Evolutionary conservation across 1,140 invertebrate genomes (phyloP).

Genomic region (Drosophila sucinea): DNA sequence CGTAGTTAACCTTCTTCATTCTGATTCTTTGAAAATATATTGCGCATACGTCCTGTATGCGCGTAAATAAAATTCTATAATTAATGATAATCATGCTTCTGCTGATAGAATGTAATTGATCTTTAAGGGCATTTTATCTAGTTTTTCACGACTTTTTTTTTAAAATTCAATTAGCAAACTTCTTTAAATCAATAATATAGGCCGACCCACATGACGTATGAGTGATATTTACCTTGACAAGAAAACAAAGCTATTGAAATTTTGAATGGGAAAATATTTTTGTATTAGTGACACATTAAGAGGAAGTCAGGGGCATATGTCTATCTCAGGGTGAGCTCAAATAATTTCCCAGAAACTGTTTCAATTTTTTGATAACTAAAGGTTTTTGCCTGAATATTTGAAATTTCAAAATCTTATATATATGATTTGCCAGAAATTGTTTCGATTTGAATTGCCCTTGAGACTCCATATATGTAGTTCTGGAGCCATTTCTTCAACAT

Average conservation of each 20-base stretch:
- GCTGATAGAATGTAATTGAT: conserved; percentile 44
- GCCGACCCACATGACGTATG: conserved; percentile 30
- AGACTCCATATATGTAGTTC: background rate
- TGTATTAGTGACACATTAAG: conserved; percentile 1
- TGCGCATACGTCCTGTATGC: conserved; percentile 41
- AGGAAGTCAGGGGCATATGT: conserved; percentile 3
- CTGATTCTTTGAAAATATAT: conserved; percentile 16
- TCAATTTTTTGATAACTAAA: no score
- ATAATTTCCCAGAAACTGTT: no score
- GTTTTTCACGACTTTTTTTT: conserved; percentile 14
- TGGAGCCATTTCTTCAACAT: no score
- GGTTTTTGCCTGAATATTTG: background rate
- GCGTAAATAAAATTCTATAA: conserved; percentile 1
- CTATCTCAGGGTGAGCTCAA: background rate
- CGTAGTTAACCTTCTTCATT: conserved; percentile 10
- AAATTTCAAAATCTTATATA: background rate
- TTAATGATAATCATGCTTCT: conserved; percentile 40
- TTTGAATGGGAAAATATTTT: conserved; percentile 1
- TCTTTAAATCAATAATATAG: conserved; percentile 35
- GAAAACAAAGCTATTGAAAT: conserved; percentile 8
- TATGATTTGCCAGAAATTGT: background rate
- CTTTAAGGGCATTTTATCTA: conserved; percentile 33
- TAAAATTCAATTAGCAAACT: conserved; percentile 38
- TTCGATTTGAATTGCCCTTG: no score
- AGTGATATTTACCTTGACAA: conserved; percentile 24